Evolutionary conservation across 2,888 invertebrate species (phyloP).

Genomic region (Pammene aurita): DNA sequence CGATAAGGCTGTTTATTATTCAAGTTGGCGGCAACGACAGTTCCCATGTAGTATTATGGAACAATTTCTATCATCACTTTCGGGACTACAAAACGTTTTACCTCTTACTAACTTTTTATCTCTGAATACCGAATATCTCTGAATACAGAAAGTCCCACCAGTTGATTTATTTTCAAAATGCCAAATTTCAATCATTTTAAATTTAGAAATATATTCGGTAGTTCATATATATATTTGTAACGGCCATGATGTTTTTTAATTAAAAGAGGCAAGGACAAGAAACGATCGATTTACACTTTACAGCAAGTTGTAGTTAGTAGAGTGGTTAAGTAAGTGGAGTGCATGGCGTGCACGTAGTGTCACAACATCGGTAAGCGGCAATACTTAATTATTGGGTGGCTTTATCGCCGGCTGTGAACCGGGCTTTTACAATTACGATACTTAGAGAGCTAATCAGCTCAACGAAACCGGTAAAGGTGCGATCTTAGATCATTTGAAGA

Average conservation of each 20-base stretch:
- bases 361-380: slow-evolving; percentile 21
- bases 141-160: no score
- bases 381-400: slow-evolving; percentile 12
- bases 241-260: not conserved
- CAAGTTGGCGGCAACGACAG: slow-evolving; percentile 9
- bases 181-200: no score
- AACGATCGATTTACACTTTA: not conserved
- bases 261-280: slow-evolving; percentile 11
- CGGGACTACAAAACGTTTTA: not conserved
- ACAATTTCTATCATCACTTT: slow-evolving; percentile 9
- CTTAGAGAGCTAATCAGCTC: not conserved
- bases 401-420: slow-evolving; percentile 18
- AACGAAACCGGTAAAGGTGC: not conserved
- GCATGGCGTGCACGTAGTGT: slow-evolving; percentile 26
- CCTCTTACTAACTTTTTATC: no score
- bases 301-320: not conserved
- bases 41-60: not conserved
- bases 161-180: no score
- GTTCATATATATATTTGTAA: no score
- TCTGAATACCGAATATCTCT: no score
- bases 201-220: no score
- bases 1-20: slow-evolving; percentile 31
- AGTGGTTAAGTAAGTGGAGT: not conserved
- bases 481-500: not conserved
- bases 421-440: not conserved